These are phyloP conservation scores for Arctopsyche grandis DNA, from an alignment of 1,140 invertebrate genomes.

Conservation along the genomic window DNA sequence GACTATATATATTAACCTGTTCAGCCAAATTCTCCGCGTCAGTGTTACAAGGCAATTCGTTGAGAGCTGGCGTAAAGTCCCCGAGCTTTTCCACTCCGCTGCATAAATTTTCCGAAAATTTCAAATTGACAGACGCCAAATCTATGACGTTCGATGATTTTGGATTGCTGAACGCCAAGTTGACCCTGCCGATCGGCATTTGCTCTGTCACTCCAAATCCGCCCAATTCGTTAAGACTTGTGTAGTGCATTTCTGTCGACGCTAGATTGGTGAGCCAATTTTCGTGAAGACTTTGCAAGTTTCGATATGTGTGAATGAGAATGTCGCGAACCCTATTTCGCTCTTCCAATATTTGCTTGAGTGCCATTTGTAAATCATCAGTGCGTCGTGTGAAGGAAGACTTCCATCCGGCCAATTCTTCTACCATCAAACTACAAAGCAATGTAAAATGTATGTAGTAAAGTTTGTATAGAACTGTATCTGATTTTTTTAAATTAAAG, in stretches of 20 bases:
- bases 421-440: conserved; percentile 83
- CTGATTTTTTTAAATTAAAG: not conserved
- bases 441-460: conserved; percentile 47
- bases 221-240: conserved; percentile 54
- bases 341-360: conserved; percentile 80
- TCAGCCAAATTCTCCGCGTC: conserved; percentile 60
- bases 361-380: conserved; percentile 77
- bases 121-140: conserved; percentile 62
- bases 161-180: conserved; percentile 62
- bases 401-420: conserved; percentile 88
- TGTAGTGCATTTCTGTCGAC: conserved; percentile 49
- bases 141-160: conserved; percentile 65
- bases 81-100: conserved; percentile 62
- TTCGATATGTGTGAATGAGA: conserved; percentile 76
- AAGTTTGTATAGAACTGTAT: not conserved
- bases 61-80: conserved; percentile 58
- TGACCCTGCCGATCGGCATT: conserved; percentile 62
- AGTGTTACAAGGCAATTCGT: conserved; percentile 59
- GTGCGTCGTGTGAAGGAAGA: conserved; percentile 80
- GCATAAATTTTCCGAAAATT: conserved; percentile 64
- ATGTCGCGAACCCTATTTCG: conserved; percentile 75
- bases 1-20: conserved; percentile 43
- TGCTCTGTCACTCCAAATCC: conserved; percentile 57
- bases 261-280: conserved; percentile 64
- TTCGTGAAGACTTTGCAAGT: conserved; percentile 65